phyloP scores from a whole-genome alignment of 2,888 invertebrate genomes.

The Lagria hirta region DNA sequence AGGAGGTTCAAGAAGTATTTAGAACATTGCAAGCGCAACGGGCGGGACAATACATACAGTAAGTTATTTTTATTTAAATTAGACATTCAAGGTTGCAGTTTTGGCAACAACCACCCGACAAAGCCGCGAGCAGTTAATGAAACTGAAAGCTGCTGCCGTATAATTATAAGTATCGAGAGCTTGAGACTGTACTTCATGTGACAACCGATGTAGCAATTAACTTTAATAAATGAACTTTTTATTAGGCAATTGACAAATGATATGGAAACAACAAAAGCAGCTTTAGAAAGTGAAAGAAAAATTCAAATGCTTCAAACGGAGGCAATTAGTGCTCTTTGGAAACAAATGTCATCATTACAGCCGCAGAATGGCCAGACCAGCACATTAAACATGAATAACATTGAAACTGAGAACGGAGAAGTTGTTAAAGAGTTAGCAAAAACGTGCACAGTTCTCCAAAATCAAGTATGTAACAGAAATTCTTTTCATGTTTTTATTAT shows the following conservation, averaged over 20 bases:
- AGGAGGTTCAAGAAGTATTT: constrained; percentile 63
- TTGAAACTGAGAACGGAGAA: constrained; percentile 58
- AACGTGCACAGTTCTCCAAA: constrained; percentile 72
- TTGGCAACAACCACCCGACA: too few species aligned
- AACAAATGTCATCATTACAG: constrained; percentile 75
- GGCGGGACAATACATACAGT: constrained; percentile 83
- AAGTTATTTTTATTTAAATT: too few species aligned
- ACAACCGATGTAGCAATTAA: too few species aligned
- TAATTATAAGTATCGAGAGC: too few species aligned
- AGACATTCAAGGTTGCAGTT: too few species aligned
- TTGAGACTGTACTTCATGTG: too few species aligned
- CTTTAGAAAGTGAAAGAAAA: constrained; percentile 80
- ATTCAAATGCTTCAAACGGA: constrained; percentile 87
- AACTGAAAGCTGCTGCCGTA: too few species aligned
- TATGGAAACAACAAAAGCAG: constrained; percentile 82
- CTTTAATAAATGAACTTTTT: too few species aligned
- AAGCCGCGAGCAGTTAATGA: too few species aligned
- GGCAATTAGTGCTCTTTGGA: constrained; percentile 87
- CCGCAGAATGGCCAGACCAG: constrained; percentile 42
- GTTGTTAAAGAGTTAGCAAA: constrained; percentile 73
- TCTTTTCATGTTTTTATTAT: too few species aligned
- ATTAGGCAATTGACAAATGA: constrained; percentile 77
- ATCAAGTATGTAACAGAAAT: constrained; percentile 66
- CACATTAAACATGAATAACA: constrained; percentile 39
- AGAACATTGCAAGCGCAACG: constrained; percentile 74